Conservation (phyloP, 1,140 invertebrate genomes). For the Copidosoma floridanum region DNA sequence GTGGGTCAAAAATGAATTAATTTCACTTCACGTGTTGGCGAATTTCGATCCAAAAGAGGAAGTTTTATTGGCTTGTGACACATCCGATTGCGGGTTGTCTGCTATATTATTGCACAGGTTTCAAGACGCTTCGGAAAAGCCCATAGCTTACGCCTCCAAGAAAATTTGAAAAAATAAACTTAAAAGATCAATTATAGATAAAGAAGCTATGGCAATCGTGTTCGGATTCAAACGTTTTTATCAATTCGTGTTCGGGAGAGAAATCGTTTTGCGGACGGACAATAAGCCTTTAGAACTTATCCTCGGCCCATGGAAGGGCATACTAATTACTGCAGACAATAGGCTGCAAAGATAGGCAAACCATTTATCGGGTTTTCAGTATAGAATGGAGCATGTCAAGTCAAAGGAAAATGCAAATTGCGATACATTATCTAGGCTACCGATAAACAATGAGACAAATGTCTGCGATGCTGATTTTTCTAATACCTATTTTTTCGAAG, state of each 20-base stretch:
- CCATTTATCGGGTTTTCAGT: too few species aligned
- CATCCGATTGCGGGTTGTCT: slow-evolving; percentile 37
- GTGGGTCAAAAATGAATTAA: slow-evolving; percentile 30
- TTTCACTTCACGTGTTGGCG: slow-evolving; percentile 31
- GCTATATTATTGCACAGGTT: slow-evolving; percentile 39
- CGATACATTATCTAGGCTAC: too few species aligned
- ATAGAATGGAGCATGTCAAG: too few species aligned
- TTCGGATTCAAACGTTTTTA: slow-evolving; percentile 51
- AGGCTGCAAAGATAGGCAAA: too few species aligned
- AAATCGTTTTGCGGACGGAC: too few species aligned
- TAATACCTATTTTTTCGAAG: too few species aligned
- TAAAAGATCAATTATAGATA: slow-evolving; percentile 9
- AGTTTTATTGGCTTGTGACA: slow-evolving; percentile 33
- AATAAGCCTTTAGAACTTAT: too few species aligned
- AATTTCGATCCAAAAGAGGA: slow-evolving; percentile 22
- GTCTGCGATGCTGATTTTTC: too few species aligned
- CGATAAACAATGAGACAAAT: too few species aligned
- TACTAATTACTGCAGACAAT: too few species aligned
- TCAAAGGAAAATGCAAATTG: too few species aligned
- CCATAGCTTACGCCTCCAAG: slow-evolving; percentile 42
- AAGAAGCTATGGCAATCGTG: slow-evolving; percentile 28
- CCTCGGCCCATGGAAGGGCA: too few species aligned
- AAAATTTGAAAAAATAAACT: slow-evolving; percentile 1
- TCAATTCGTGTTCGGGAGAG: slow-evolving; percentile 48
- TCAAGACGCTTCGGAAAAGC: slow-evolving; percentile 9